Percentiles rank a stretch among this genome's conserved stretches.
phyloP scores from a whole-genome alignment of 2,797 vertebrate species.

The Phylloscopus collybita region DNA sequence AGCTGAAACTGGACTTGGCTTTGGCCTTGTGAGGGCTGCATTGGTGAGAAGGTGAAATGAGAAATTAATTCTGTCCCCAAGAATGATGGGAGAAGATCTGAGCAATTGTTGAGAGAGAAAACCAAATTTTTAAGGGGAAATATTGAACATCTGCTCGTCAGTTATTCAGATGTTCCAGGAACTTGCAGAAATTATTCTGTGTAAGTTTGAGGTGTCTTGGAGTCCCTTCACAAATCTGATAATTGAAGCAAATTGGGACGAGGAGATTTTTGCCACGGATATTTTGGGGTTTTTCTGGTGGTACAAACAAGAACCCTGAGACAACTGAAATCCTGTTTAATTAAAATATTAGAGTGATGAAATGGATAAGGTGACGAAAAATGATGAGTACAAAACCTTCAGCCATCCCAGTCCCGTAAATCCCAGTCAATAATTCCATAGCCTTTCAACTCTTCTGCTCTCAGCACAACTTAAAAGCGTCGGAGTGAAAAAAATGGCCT shows the following conservation, averaged over 20 bases:
- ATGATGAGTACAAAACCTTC: background rate
- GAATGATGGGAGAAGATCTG: background rate
- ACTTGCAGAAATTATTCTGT: background rate
- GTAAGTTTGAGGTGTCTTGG: background rate
- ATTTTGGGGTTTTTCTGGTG: background rate
- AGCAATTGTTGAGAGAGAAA: background rate
- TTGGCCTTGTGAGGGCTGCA: background rate
- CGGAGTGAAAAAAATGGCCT: constrained; percentile 47
- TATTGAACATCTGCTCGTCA: background rate
- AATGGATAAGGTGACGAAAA: background rate
- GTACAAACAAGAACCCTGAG: background rate
- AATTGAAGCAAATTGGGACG: background rate
- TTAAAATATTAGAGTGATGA: background rate
- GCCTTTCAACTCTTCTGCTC: constrained; percentile 30
- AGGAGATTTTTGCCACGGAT: background rate
- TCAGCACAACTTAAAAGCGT: constrained; percentile 56
- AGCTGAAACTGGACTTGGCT: background rate
- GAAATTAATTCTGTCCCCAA: background rate
- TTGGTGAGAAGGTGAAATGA: background rate
- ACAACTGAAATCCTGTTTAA: background rate
- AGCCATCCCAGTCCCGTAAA: background rate
- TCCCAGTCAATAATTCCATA: constrained; percentile 20
- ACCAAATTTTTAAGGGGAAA: background rate
- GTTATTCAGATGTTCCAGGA: background rate
- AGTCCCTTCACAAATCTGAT: background rate